phyloP scores from a whole-genome alignment of 2,888 invertebrate species.

The Cosmia pyralina region DNA sequence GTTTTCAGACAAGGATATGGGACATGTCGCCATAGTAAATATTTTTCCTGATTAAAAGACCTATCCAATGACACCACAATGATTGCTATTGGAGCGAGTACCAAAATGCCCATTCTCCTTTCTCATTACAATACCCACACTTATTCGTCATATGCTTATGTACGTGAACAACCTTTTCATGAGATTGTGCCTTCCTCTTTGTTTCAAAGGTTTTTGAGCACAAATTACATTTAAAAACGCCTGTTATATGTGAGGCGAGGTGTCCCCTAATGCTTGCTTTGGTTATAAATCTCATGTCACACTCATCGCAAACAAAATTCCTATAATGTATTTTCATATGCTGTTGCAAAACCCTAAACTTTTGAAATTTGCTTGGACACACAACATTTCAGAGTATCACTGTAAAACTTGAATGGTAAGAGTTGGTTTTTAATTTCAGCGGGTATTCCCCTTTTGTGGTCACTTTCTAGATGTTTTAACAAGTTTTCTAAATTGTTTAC shows the following conservation, averaged over 20 bases:
- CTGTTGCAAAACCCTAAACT: conserved; percentile 71
- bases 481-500: conserved; percentile 41
- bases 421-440: conserved; percentile 70
- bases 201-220: conserved; percentile 81
- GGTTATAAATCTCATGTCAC: conserved; percentile 63
- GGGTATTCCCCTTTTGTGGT: conserved; percentile 42
- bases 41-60: too few relatives aligned
- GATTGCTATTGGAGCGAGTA: too few relatives aligned
- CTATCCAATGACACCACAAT: too few relatives aligned
- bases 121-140: conserved; percentile 69
- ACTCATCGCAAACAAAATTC: conserved; percentile 75
- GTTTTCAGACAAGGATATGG: too few relatives aligned
- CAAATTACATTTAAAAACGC: conserved; percentile 71
- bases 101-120: too few relatives aligned
- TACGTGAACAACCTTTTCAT: conserved; percentile 69
- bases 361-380: conserved; percentile 68
- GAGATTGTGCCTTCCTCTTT: conserved; percentile 73
- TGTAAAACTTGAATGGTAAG: conserved; percentile 77
- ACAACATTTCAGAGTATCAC: conserved; percentile 70
- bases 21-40: too few relatives aligned
- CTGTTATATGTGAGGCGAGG: conserved; percentile 61
- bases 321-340: conserved; percentile 79
- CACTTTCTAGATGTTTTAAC: conserved; percentile 43
- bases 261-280: conserved; percentile 13
- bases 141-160: conserved; percentile 37